Evolutionary conservation across 2,888 invertebrate species (phyloP).

Genomic region (Omphaloscelis lunosa): DNA sequence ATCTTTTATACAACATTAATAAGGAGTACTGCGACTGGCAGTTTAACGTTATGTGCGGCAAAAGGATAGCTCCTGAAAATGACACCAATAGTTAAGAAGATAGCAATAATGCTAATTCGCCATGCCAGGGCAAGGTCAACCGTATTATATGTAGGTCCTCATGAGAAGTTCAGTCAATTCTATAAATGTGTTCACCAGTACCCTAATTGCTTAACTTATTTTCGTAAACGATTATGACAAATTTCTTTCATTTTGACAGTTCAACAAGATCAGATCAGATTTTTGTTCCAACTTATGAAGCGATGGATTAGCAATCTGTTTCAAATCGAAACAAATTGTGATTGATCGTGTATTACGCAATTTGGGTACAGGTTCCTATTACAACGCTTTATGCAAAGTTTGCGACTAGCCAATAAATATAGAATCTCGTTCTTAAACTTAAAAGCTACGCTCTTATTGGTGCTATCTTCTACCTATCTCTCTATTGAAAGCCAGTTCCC

Average conservation of each 20-base stretch:
- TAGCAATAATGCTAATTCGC: slow-evolving; percentile 39
- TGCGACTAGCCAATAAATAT: slow-evolving; percentile 75
- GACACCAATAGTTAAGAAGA: slow-evolving; percentile 6
- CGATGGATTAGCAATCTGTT: no score
- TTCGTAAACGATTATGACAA: no score
- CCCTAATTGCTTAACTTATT: no score
- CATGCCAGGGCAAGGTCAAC: slow-evolving; percentile 67
- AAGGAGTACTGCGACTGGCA: slow-evolving; percentile 69
- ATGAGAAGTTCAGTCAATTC: slow-evolving; percentile 75
- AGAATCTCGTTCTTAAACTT: background rate
- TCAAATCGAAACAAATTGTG: no score
- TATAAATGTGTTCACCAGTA: slow-evolving; percentile 72
- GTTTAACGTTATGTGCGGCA: slow-evolving; percentile 66
- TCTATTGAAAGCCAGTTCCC: background rate
- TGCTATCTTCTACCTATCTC: background rate
- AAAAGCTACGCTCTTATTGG: background rate
- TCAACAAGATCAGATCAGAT: no score
- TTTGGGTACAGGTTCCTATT: slow-evolving; percentile 68
- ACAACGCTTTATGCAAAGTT: slow-evolving; percentile 62
- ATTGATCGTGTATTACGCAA: no score
- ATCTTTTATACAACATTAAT: slow-evolving; percentile 65
- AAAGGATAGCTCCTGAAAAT: slow-evolving; percentile 41
- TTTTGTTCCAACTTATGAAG: no score
- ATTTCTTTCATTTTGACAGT: no score
- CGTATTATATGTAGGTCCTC: slow-evolving; percentile 65